A percentile compares a stretch with the other conserved stretches of the same genome.
phyloP scores from a whole-genome alignment of 2,113 vertebrate genomes.

The Zosterops borbonicus region DNA sequence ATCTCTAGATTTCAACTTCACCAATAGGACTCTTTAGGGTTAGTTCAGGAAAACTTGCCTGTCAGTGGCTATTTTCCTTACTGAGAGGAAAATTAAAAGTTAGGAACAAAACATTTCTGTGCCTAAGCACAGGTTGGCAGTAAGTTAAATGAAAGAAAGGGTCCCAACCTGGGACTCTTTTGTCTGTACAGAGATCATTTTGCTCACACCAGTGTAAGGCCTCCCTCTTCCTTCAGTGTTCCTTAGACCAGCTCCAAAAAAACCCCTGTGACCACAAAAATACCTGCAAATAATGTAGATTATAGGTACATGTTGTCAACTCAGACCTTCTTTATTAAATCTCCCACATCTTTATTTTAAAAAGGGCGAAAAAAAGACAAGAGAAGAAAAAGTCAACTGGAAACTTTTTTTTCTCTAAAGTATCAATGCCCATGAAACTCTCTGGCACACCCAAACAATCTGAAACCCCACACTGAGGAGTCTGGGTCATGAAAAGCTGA shows the following conservation, averaged over 20 bases:
- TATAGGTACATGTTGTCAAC: fast-evolving
- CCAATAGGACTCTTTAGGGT: not conserved
- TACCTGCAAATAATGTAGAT: not conserved
- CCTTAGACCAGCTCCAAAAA: not conserved
- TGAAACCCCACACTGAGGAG: not conserved
- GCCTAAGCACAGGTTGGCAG: not conserved
- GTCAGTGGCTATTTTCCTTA: not conserved
- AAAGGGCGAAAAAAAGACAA: fast-evolving
- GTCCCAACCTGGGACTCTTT: fast-evolving
- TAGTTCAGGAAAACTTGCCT: not conserved
- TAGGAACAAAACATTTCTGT: not conserved
- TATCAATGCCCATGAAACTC: not conserved
- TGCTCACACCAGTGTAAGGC: fast-evolving
- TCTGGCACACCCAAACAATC: fast-evolving
- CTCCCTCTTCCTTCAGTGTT: not conserved
- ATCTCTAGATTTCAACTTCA: not conserved
- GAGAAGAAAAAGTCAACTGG: not conserved
- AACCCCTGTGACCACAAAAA: fast-evolving
- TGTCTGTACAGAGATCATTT: not conserved
- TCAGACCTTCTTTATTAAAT: not conserved
- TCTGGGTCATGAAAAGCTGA: not conserved
- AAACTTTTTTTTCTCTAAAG: not conserved
- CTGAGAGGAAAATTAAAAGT: not conserved
- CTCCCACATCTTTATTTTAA: not conserved
- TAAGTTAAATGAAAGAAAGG: not conserved